Evolutionary conservation across 2,797 vertebrate species (phyloP).

Genomic region (Balearica regulorum): DNA sequence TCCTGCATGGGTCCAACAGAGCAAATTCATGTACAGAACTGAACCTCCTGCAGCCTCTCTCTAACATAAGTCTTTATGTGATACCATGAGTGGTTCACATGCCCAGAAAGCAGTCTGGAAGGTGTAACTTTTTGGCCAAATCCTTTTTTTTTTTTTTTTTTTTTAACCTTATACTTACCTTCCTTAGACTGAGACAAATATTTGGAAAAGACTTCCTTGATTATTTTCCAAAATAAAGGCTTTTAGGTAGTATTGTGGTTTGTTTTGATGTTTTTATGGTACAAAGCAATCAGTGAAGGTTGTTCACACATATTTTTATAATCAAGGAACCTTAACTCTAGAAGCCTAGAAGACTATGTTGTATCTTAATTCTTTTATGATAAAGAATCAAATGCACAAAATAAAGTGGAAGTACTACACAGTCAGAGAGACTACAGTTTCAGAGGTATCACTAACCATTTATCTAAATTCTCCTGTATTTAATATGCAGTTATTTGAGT

Average conservation of each 20-base stretch:
- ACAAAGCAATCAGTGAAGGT: background rate
- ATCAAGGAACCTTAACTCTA: background rate
- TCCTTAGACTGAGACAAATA: background rate
- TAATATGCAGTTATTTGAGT: background rate
- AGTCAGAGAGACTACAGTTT: background rate
- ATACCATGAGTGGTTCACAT: too few species aligned
- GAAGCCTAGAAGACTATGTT: background rate
- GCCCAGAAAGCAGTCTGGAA: background rate
- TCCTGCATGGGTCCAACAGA: background rate
- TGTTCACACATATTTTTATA: background rate
- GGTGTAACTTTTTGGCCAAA: background rate
- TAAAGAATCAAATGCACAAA: background rate
- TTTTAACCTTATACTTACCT: background rate
- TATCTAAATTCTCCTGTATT: background rate
- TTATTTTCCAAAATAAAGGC: background rate
- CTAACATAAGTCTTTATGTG: background rate
- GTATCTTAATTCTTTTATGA: background rate
- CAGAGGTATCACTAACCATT: background rate
- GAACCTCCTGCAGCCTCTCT: background rate
- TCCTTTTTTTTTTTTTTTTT: too few species aligned
- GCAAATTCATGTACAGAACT: background rate
- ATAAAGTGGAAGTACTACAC: background rate
- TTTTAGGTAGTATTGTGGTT: background rate
- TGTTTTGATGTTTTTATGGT: background rate
- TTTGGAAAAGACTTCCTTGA: background rate